A percentile compares a stretch with the other conserved stretches of the same genome.
Evolutionary conservation across 1,140 invertebrate species (phyloP).

Genomic region (Drosophila varians): DNA sequence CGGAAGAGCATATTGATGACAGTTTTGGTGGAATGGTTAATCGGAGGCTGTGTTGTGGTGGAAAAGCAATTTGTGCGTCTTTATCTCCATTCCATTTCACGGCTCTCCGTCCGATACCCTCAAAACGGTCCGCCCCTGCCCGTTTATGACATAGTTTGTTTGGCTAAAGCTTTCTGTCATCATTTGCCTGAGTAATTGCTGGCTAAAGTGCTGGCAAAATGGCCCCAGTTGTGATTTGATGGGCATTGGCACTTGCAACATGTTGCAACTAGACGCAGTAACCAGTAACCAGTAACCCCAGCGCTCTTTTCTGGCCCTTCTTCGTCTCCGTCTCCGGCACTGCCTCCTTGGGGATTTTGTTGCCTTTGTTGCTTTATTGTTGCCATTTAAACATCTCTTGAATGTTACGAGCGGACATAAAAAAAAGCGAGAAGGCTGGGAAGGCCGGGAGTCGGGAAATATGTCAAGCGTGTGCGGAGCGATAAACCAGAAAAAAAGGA

Average conservation of each 20-base stretch:
- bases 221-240: slow-evolving; percentile 60
- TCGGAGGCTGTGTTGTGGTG: slow-evolving; percentile 4
- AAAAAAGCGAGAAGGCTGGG: slow-evolving; percentile 3
- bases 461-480: slow-evolving; percentile 30
- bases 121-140: background rate
- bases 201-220: slow-evolving; percentile 67
- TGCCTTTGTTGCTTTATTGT: slow-evolving; percentile 26
- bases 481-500: slow-evolving; percentile 20
- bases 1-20: slow-evolving; percentile 68
- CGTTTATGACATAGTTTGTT: slow-evolving; percentile 23
- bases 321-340: background rate
- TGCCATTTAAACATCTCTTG: slow-evolving; percentile 48
- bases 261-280: slow-evolving; percentile 49
- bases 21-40: slow-evolving; percentile 19
- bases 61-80: slow-evolving; percentile 26
- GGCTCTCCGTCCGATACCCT: background rate
- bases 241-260: slow-evolving; percentile 50
- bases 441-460: slow-evolving; percentile 4
- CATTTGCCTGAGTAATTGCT: slow-evolving; percentile 64
- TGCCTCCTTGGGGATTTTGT: background rate
- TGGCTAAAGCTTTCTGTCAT: slow-evolving; percentile 27
- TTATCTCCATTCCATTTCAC: background rate
- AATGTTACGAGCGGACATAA: slow-evolving; percentile 39
- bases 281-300: background rate
- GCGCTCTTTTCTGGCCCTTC: background rate